A percentile compares a stretch with the other conserved stretches of the same genome.
These are phyloP conservation scores for Scelioninae gen. 2 DNA, from an alignment of 2,888 invertebrate species.

Conservation along the genomic window DNA sequence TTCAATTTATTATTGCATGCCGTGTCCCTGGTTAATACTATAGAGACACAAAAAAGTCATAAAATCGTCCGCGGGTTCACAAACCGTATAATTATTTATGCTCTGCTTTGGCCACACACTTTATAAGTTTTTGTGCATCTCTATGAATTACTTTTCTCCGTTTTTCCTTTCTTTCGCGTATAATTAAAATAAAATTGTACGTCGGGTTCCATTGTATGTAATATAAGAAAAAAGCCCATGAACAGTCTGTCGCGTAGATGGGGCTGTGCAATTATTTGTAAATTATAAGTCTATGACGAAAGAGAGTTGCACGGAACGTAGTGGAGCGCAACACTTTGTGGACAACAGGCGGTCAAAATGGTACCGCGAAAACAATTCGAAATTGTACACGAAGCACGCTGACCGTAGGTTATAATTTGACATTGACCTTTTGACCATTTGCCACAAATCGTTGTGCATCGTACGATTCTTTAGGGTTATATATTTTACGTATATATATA, in stretches of 20 bases:
- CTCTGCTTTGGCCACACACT: slow-evolving; percentile 10
- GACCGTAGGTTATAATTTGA: too few species aligned
- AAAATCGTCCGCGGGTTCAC: slow-evolving; percentile 23
- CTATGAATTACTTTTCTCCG: slow-evolving; percentile 14
- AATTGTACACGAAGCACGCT: neutral
- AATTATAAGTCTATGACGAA: slow-evolving; percentile 11
- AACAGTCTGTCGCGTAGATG: neutral
- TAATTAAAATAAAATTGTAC: slow-evolving; percentile 26
- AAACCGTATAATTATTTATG: slow-evolving; percentile 20
- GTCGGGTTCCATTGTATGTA: slow-evolving; percentile 1
- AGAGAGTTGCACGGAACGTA: slow-evolving; percentile 1
- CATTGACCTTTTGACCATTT: slow-evolving; percentile 18
- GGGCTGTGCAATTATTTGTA: slow-evolving; percentile 7
- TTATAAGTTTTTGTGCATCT: slow-evolving; percentile 41
- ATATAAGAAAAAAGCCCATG: slow-evolving; percentile 32
- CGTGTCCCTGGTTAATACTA: slow-evolving; percentile 35
- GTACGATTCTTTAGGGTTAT: slow-evolving; percentile 40
- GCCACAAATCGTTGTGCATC: slow-evolving; percentile 47
- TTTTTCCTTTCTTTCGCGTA: slow-evolving; percentile 11
- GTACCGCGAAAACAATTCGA: neutral
- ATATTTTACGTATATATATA: slow-evolving; percentile 15
- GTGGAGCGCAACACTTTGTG: slow-evolving; percentile 6
- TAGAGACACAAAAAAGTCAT: slow-evolving; percentile 40
- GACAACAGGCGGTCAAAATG: neutral
- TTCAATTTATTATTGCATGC: slow-evolving; percentile 53